phyloP scores from a whole-genome alignment of 2,113 vertebrate species.

The Bos javanicus region DNA sequence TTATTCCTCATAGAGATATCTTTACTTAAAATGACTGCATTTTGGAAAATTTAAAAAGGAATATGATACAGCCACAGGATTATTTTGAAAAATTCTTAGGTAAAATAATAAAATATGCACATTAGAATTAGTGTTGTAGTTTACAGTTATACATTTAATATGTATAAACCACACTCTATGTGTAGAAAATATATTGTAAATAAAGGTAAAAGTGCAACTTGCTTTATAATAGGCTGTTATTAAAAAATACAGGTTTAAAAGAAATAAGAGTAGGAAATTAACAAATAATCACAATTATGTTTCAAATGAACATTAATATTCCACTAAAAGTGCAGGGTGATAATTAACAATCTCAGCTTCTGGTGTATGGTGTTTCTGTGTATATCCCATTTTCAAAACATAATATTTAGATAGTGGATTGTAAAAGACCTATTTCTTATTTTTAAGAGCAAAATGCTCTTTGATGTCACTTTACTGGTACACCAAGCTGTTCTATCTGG shows the following conservation, averaged over 20 bases:
- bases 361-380: background rate
- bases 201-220: background rate
- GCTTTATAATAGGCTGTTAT: background rate
- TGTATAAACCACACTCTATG: background rate
- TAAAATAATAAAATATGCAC: slow-evolving; percentile 19
- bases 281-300: background rate
- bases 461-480: slow-evolving; percentile 45
- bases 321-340: background rate
- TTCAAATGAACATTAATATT: background rate
- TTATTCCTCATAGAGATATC: background rate
- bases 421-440: slow-evolving; percentile 5
- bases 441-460: slow-evolving; percentile 59
- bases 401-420: background rate
- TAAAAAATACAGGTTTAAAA: background rate
- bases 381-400: slow-evolving; percentile 15
- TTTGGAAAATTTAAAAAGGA: slow-evolving; percentile 1
- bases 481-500: slow-evolving; percentile 36
- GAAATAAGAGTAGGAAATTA: background rate
- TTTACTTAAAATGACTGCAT: slow-evolving; percentile 4
- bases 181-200: background rate
- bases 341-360: slow-evolving; percentile 18
- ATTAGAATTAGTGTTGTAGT: background rate
- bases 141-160: background rate
- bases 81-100: background rate
- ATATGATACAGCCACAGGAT: background rate